Base-by-base conservation (phyloP, 2,888 invertebrate species). In the Smittia sp. region DNA sequence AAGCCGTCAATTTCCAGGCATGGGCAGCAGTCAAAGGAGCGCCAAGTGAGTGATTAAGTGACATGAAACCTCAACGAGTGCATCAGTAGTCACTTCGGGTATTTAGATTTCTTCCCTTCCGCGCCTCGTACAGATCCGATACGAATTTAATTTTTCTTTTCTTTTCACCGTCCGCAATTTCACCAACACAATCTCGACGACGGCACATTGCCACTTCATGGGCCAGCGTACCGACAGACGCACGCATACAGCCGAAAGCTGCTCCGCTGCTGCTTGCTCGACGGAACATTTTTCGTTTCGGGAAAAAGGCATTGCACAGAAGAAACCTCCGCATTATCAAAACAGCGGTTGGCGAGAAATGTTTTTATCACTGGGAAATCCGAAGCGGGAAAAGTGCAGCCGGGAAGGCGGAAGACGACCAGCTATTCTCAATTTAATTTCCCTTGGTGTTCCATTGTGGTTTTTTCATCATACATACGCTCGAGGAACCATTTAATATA, bases 301-400 rank as follows among this genome's bases (percentile, higher is more conserved):
- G 24, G 32, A 46, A 24, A 58, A 52, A 70, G 54, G 58, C 70
- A 70, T 32, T n/a, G 46, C 70, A 70, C 58, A 70, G 68, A 39
- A 46, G n/a, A 58, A 4, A 3, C 6, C 58, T 58, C 15, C 22
- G 38, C 72, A 72, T 72, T 70, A 72, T 72, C 72, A 72, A 72
- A 72, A 72, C 62, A 72, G 72, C 72, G 72, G 72, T 72, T 72
- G 69, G 72, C 58, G 62, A 72, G 46, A 62, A 62, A 32, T 62
- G 58, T 58, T 72, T 72, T 72, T 72, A 72, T 72, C 72, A 72
- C 22, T 54, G 27, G 20, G 54, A 72, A 62, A 39, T 62, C 27
- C 62, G 52, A 27, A 54, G 58, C 62, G 72, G 32, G 58, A 22
- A 72, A 72, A 62, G 15, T 54, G 52, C 13, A 52, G 22, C 41